Percentiles rank a stretch among this genome's conserved stretches.
Conservation (phyloP, 2,888 invertebrate genomes). For the Spilarctia lutea region DNA sequence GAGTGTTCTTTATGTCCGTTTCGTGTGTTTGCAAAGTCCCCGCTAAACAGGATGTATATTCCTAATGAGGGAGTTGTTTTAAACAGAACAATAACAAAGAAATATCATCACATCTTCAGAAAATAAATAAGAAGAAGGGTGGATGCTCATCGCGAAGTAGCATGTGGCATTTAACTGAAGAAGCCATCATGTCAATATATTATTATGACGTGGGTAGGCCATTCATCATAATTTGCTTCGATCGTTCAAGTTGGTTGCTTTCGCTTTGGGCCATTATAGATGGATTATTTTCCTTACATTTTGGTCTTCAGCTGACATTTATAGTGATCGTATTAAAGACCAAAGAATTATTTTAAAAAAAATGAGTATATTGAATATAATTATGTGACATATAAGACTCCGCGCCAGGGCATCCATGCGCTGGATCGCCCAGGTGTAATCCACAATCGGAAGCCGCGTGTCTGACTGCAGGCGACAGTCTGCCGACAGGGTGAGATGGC, state of each 20-base stretch:
- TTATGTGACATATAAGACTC: too few relatives aligned
- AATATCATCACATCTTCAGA: slow-evolving; percentile 3
- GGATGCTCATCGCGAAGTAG: slow-evolving; percentile 20
- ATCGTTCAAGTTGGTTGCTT: slow-evolving; percentile 54
- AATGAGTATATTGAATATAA: background rate
- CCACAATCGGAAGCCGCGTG: too few relatives aligned
- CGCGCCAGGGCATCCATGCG: too few relatives aligned
- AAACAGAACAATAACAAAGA: slow-evolving; percentile 12
- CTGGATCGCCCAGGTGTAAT: too few relatives aligned
- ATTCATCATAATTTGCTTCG: slow-evolving; percentile 70
- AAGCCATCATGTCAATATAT: slow-evolving; percentile 56
- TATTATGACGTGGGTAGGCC: slow-evolving; percentile 50
- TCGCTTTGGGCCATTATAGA: slow-evolving; percentile 48
- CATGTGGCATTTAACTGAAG: slow-evolving; percentile 42
- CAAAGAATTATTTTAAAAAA: background rate
- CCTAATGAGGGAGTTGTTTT: too few relatives aligned
- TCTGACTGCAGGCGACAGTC: too few relatives aligned
- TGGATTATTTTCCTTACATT: slow-evolving; percentile 5
- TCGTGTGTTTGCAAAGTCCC: too few relatives aligned
- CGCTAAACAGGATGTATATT: too few relatives aligned
- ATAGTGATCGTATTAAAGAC: background rate
- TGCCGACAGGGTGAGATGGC: too few relatives aligned
- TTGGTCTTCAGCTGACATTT: background rate
- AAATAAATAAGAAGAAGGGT: slow-evolving; percentile 23
- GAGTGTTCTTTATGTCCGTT: too few relatives aligned